Conservation (phyloP, 2,888 invertebrate species). For the Caenorhabditis sp. region DNA sequence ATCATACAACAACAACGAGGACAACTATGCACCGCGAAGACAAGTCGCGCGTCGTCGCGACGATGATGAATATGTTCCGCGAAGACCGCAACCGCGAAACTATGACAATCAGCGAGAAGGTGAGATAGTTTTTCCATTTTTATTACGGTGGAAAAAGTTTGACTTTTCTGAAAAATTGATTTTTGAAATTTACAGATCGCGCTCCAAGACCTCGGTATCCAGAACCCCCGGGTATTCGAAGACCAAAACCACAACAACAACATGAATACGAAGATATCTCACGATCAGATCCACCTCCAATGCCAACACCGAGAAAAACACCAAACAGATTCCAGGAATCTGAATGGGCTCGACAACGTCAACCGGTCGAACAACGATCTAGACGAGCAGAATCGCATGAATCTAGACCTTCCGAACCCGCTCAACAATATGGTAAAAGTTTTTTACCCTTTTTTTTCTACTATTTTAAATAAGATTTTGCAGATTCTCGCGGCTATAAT, state of each 20-base stretch:
- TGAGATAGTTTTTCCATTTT: no score
- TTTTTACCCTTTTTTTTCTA: background rate
- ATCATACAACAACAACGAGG: no score
- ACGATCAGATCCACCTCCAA: constrained; percentile 5
- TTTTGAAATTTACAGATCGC: background rate
- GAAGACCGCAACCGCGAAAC: no score
- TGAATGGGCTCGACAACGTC: constrained; percentile 2
- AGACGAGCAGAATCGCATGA: no score
- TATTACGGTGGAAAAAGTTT: no score
- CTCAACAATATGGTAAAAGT: background rate
- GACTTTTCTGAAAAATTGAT: no score
- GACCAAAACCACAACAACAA: constrained; percentile 19
- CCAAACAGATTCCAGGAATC: background rate
- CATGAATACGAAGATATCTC: constrained; percentile 17
- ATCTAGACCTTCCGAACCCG: background rate
- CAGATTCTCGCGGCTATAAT: background rate
- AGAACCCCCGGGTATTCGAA: constrained; percentile 25
- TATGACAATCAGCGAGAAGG: no score
- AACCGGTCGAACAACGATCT: background rate
- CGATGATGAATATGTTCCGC: background rate
- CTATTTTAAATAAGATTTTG: no score
- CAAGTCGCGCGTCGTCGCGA: background rate
- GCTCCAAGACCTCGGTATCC: background rate
- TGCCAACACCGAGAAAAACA: background rate
- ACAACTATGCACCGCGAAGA: background rate